Conservation (phyloP, 1,140 invertebrate genomes). For the Leptoteleia sp. region DNA sequence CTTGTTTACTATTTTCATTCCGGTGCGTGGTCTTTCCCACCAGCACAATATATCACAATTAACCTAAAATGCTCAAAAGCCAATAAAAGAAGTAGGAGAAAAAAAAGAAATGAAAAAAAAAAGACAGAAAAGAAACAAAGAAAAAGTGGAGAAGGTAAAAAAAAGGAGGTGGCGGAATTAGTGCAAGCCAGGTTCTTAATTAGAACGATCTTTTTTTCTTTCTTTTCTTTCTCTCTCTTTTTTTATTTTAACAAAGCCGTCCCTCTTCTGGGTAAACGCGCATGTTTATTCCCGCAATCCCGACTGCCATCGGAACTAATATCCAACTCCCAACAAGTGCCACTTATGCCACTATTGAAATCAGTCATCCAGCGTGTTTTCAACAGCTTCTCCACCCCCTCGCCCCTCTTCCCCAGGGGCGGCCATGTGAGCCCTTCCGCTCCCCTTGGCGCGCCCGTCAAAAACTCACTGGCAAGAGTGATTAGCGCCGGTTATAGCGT, state of each 20-base stretch:
- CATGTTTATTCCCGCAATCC: constrained; percentile 22
- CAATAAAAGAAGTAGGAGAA: too few species aligned
- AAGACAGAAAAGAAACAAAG: too few species aligned
- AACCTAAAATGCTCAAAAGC: too few species aligned
- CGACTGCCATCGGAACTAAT: constrained; percentile 44
- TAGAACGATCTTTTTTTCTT: not conserved
- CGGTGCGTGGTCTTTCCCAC: too few species aligned
- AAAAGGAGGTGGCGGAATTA: too few species aligned
- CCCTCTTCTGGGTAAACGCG: constrained; percentile 2
- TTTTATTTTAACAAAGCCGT: not conserved
- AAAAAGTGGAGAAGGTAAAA: too few species aligned
- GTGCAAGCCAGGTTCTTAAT: not conserved
- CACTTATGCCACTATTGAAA: constrained; percentile 47
- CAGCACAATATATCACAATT: too few species aligned
- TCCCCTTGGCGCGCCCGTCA: constrained; percentile 11
- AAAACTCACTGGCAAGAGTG: constrained; percentile 41
- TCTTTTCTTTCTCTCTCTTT: too few species aligned
- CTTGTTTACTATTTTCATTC: too few species aligned
- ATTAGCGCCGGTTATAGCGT: constrained; percentile 51
- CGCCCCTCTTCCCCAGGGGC: constrained; percentile 6
- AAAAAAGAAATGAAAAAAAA: too few species aligned
- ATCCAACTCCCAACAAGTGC: constrained; percentile 40
- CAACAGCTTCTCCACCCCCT: too few species aligned
- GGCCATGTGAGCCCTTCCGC: constrained; percentile 17
- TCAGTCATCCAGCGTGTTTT: constrained; percentile 46